Evolutionary conservation across 1,140 invertebrate species (phyloP).

Genomic region (Homalodisca vitripennis): DNA sequence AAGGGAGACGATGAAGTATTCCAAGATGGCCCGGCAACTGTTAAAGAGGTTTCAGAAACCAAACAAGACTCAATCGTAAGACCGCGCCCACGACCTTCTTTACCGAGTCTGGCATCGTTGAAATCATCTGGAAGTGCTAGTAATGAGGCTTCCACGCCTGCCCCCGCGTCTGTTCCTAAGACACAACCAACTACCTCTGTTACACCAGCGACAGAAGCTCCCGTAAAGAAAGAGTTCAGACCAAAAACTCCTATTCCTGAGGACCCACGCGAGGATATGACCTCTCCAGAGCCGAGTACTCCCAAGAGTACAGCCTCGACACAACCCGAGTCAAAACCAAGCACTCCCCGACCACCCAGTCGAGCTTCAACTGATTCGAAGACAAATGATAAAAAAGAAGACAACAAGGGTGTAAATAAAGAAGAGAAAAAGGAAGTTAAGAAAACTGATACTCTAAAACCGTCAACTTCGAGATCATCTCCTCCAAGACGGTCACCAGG

Average conservation of each 20-base stretch:
- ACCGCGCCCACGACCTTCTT: conserved; percentile 39
- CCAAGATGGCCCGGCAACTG: conserved; percentile 1
- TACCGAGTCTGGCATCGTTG: conserved; percentile 29
- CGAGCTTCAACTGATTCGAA: background rate
- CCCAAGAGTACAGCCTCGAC: conserved; percentile 6
- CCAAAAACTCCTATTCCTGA: conserved; percentile 52
- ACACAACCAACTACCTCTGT: conserved; percentile 39
- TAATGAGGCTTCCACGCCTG: background rate
- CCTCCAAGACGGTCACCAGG: conserved; percentile 39
- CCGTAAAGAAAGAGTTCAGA: conserved; percentile 47
- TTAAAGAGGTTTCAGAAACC: conserved; percentile 24
- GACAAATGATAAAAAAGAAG: conserved; percentile 23
- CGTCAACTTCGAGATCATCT: conserved; percentile 23
- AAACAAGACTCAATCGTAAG: conserved; percentile 35
- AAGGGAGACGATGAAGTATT: conserved; percentile 34
- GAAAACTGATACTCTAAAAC: conserved; percentile 24
- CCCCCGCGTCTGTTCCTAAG: background rate
- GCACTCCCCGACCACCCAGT: conserved; percentile 8
- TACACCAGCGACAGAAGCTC: conserved; percentile 43
- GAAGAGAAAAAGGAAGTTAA: conserved; percentile 30
- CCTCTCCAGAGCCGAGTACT: background rate
- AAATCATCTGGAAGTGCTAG: background rate
- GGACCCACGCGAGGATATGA: conserved; percentile 45
- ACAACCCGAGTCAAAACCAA: conserved; percentile 24
- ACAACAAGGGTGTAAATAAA: conserved; percentile 20